Base-by-base conservation (phyloP, 2,888 invertebrate species). In the Drosophila ezoana region DNA sequence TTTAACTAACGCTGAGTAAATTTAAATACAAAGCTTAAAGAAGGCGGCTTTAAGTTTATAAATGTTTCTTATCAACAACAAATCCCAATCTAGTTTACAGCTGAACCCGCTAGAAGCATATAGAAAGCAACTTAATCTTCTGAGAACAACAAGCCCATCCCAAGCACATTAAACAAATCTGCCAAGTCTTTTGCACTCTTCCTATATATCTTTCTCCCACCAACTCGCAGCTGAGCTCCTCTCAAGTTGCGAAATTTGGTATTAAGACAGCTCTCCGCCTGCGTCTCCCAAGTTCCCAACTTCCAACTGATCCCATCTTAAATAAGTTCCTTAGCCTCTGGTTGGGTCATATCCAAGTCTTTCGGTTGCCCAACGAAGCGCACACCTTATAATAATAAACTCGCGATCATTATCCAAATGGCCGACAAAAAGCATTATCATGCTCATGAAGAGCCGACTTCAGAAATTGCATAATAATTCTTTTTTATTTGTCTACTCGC, bases 391-490 rank as follows among this genome's bases (percentile, higher is more conserved):
- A 60, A 57, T 14, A 47, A 28, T 28, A 28, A 28, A 20, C 45
- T 56, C 14, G 37, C 35, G 53, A 2, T 54, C 41, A 38, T 37
- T 41, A 20, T 0, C 33, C 13, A 20, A 57, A 53, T 11, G 52
- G 40, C 16, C 38, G 23, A 45, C 53, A 70, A 73, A 65, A 79
- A 64, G 58, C 58, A 79, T 69, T 72, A 83, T 82, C 82, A 82
- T 79, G 73, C 64, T 33, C 45, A 49, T 60, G 62, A 74, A 62
- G 35, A 65, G 54, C 44, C 48, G 41, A 59, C 63, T 63, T 35
- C 38, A 71, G 56, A 53, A 49, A 69, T 82, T 82, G 76, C 82
- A 82, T 84, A 87, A 82, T 84, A 81, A 82, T 82, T 82, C 87
- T 82, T 78, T 82, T 87, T 87, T 82, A 81, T 82, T 72, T 84